Conservation (phyloP, 2,888 invertebrate species). For the Leptopilina drosophilae region DNA sequence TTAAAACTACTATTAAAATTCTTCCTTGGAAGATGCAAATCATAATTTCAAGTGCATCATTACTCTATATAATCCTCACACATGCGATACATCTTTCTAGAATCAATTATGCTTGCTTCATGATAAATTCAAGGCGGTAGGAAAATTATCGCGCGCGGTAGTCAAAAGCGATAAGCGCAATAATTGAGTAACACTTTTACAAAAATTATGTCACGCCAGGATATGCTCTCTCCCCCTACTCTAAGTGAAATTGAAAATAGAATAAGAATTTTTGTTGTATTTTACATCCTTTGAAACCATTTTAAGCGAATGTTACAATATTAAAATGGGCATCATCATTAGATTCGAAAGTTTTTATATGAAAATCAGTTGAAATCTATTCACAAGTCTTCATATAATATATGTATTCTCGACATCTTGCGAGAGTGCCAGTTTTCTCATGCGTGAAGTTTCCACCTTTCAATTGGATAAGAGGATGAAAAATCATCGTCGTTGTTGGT, state of each 20-base stretch:
- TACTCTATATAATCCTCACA: conserved; percentile 5
- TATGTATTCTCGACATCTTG: conserved; percentile 4
- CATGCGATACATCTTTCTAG: conserved; percentile 31
- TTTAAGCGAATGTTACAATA: neutral
- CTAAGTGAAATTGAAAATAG: conserved; percentile 34
- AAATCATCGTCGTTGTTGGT: conserved; percentile 52
- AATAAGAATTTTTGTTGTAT: neutral
- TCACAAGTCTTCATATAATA: conserved; percentile 4
- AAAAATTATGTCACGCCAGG: conserved; percentile 32
- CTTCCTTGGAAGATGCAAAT: conserved; percentile 8
- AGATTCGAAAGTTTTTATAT: neutral
- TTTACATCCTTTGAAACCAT: neutral
- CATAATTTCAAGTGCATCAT: neutral
- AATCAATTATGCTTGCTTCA: conserved; percentile 24
- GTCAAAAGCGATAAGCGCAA: conserved; percentile 1
- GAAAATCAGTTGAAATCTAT: conserved; percentile 14
- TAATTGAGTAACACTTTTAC: conserved; percentile 40
- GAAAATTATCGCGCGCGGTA: neutral
- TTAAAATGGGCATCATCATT: conserved; percentile 1
- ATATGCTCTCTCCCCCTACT: neutral
- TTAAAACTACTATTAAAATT: conserved; percentile 12
- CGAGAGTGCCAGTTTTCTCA: conserved; percentile 51
- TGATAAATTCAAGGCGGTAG: conserved; percentile 15
- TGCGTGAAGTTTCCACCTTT: conserved; percentile 63
- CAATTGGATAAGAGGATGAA: conserved; percentile 54